phyloP scores from a whole-genome alignment of 2,113 vertebrate species.

The Telmatochromis sp. region DNA sequence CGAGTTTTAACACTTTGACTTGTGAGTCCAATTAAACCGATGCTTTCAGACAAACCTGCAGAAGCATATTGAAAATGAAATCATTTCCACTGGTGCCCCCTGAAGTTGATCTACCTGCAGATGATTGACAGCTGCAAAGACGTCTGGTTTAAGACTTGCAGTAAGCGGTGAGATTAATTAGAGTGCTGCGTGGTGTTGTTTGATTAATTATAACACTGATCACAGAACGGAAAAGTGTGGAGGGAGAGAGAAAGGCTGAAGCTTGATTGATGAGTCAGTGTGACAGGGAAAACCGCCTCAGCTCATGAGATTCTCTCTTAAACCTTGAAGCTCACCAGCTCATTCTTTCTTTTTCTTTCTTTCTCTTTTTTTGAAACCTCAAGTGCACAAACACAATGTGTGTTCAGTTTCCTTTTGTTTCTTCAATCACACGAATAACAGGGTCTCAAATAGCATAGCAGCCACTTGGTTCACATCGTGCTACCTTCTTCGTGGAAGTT shows the following conservation, averaged over 20 bases:
- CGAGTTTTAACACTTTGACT: neutral
- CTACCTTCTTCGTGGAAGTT: conserved; percentile 39
- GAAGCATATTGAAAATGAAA: neutral
- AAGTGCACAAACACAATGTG: conserved; percentile 10
- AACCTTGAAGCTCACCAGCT: conserved; percentile 14
- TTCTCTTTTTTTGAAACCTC: neutral
- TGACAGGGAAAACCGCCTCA: neutral
- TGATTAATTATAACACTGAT: conserved; percentile 29
- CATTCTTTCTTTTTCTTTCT: neutral
- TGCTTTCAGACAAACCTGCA: neutral
- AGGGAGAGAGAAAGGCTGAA: neutral
- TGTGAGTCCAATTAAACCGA: neutral
- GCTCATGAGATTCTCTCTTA: conserved; percentile 2
- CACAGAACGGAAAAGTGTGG: conserved; percentile 1
- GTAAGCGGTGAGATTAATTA: neutral
- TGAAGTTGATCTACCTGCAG: neutral
- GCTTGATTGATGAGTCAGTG: conserved; percentile 22
- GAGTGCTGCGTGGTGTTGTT: neutral
- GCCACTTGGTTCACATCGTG: conserved; percentile 36
- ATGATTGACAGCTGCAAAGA: neutral
- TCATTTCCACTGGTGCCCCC: neutral
- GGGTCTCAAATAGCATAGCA: conserved; percentile 14
- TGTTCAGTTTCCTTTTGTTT: conserved; percentile 1
- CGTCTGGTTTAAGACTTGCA: neutral
- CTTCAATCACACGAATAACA: conserved; percentile 28